Evolutionary conservation across 2,113 vertebrate species (phyloP).

Genomic region (Leuciscus idus): DNA sequence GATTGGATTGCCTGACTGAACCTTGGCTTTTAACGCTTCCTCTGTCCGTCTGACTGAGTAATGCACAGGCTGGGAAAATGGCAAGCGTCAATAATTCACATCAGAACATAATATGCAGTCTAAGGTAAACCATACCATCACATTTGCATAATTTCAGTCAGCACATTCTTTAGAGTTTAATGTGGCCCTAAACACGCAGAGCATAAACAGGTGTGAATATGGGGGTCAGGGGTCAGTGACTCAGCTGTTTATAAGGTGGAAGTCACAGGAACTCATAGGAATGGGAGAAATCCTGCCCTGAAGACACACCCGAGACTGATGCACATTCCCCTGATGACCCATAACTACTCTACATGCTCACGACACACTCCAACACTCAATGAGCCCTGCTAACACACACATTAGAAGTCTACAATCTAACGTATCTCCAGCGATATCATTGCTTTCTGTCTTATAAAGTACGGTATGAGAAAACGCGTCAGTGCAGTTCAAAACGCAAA

Average conservation of each 20-base stretch:
- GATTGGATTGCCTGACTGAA: background rate
- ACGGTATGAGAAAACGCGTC: background rate
- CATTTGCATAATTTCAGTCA: background rate
- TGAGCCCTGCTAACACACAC: background rate
- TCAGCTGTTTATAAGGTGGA: constrained; percentile 64
- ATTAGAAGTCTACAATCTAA: background rate
- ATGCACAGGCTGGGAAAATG: background rate
- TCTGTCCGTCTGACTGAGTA: background rate
- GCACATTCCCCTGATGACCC: background rate
- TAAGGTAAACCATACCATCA: background rate
- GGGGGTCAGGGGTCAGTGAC: background rate
- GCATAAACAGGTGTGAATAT: background rate
- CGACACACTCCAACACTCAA: background rate
- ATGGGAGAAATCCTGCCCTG: background rate
- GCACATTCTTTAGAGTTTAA: constrained; percentile 3
- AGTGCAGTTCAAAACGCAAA: background rate
- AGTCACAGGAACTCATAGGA: constrained; percentile 52
- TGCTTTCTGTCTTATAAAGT: background rate
- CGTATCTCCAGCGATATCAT: too few relatives aligned
- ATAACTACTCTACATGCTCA: background rate
- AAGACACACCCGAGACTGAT: background rate
- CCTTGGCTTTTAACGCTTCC: background rate
- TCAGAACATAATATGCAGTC: background rate
- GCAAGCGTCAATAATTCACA: background rate
- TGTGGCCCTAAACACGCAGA: background rate